Evolutionary conservation across 1,140 invertebrate species (phyloP), one percentile per base, ranked within the genome.

Genomic region (Alviniconcha marisindica): DNA sequence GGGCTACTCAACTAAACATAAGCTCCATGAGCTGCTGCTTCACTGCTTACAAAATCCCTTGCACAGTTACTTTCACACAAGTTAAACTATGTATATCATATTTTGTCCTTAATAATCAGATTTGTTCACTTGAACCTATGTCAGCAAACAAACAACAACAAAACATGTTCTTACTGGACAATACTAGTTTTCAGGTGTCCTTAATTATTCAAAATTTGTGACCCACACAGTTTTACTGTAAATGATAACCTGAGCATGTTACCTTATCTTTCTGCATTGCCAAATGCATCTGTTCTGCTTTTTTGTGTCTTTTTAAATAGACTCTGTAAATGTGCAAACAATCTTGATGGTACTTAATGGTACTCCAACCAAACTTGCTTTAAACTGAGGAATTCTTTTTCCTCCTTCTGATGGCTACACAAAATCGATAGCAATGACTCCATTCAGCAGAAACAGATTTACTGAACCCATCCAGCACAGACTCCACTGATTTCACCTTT

Each of bases 51-150:
- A n/a, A n/a, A n/a, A n/a, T n/a, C n/a, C n/a, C n/a, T n/a, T n/a
- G n/a, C n/a, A n/a, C n/a, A n/a, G n/a, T n/a, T n/a, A n/a, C n/a
- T n/a, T n/a, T n/a, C n/a, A n/a, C n/a, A 69, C 28, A 14, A 14
- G 31, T 33, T 69, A 31, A 36, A 33, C 5, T 36, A 60, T 60
- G 4, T 5, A 60, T 10, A 60, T 60, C 56, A 12, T 69, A 33
- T 3, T 40, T 33, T 71, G 69, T 71, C 69, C 69, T 71, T 71
- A 71, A 71, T 71, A 18, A 71, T 71, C 69, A 71, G 63, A 69
- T 33, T 69, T 69, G 63, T 28, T 33, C 14, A 31, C 14, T 21
- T 36, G 10, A 5, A 69, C 31, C 28, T 12, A 69, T 33, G 21
- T 69, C 7, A 69, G 18, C n/a, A 69, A 33, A 69, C 10, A 69